Evolutionary conservation across 2,113 vertebrate species (phyloP).

Genomic region (Tautogolabrus adspersus): DNA sequence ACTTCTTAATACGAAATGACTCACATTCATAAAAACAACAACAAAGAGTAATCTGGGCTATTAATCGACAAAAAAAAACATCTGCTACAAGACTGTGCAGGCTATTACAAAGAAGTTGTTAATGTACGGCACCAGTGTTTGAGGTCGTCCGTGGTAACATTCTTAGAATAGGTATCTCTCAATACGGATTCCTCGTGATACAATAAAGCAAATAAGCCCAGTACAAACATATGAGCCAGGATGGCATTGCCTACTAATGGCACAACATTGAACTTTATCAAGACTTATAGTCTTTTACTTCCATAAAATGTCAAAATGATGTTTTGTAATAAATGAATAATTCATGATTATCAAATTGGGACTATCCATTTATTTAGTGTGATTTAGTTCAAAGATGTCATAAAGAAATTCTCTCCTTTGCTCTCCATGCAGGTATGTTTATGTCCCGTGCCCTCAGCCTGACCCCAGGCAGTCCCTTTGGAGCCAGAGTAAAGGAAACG

Average conservation of each 20-base stretch:
- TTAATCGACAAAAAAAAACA: constrained; percentile 13
- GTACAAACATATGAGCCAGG: not conserved
- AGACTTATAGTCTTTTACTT: not conserved
- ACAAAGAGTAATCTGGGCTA: constrained; percentile 8
- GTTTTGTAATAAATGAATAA: not conserved
- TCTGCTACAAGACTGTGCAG: constrained; percentile 14
- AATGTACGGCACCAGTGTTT: constrained; percentile 33
- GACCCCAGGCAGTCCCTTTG: constrained; percentile 36
- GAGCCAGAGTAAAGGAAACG: constrained; percentile 59
- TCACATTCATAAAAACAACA: no score
- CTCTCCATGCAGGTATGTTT: constrained; percentile 12
- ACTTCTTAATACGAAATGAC: no score
- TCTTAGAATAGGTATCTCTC: constrained; percentile 56
- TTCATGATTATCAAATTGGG: not conserved
- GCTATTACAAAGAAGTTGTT: constrained; percentile 35
- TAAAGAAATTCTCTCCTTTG: not conserved
- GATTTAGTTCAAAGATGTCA: not conserved
- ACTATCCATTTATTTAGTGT: not conserved
- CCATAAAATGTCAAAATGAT: not conserved
- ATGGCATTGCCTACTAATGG: not conserved
- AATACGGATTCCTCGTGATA: constrained; percentile 36
- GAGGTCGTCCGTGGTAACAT: constrained; percentile 36
- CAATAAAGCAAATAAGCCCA: constrained; percentile 6
- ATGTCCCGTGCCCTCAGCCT: constrained; percentile 34
- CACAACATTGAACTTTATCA: not conserved